These are phyloP conservation scores for Bufotes viridis DNA, from an alignment of 2,797 vertebrate species.

Conservation along the genomic window DNA sequence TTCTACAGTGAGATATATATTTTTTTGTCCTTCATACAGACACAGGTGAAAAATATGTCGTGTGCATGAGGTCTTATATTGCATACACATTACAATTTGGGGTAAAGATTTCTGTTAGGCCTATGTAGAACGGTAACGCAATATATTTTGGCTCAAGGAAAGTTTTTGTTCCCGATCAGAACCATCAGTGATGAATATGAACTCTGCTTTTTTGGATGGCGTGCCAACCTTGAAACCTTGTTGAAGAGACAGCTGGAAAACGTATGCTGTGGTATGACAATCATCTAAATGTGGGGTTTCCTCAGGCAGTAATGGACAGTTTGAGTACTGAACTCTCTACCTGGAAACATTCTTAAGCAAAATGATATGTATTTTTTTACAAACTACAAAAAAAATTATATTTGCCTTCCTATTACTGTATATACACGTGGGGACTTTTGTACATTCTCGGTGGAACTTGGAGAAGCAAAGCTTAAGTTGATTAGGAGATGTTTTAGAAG, in stretches of 20 bases:
- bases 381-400: not conserved
- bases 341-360: not conserved
- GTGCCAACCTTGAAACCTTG: not conserved
- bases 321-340: not conserved
- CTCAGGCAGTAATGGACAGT: not conserved
- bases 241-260: not conserved
- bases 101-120: too few relatives aligned
- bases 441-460: not conserved
- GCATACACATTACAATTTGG: too few relatives aligned
- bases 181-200: too few relatives aligned
- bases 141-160: not conserved
- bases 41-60: too few relatives aligned
- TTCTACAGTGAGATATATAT: too few relatives aligned
- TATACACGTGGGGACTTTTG: not conserved
- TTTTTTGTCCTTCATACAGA: too few relatives aligned
- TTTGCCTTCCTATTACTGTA: not conserved
- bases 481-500: too few relatives aligned
- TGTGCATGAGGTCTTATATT: too few relatives aligned
- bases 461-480: not conserved
- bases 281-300: not conserved
- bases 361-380: not conserved
- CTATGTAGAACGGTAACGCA: not conserved
- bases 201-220: not conserved
- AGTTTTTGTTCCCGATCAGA: not conserved
- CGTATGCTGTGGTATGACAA: not conserved